Evolutionary conservation across 2,797 vertebrate species (phyloP).

Genomic region (Huso huso): DNA sequence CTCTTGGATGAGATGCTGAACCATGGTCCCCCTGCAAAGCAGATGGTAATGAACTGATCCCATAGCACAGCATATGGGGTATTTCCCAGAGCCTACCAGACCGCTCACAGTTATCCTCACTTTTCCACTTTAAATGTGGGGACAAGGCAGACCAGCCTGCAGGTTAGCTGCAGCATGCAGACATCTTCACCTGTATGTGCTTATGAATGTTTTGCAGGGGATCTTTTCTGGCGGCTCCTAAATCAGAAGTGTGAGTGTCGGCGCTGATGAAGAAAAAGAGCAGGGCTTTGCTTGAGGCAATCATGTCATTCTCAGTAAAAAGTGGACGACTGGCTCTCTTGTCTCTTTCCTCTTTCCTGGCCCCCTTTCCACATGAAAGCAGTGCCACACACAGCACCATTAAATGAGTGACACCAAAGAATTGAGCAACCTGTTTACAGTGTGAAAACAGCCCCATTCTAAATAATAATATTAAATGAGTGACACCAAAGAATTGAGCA

Average conservation of each 20-base stretch:
- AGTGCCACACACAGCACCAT: neutral
- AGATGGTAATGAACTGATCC: neutral
- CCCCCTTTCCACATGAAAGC: slow-evolving; percentile 16
- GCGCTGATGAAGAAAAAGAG: slow-evolving; percentile 11
- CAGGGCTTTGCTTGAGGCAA: slow-evolving; percentile 22
- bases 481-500: slow-evolving; percentile 36
- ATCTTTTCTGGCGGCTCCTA: neutral
- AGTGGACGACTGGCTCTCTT: slow-evolving; percentile 28
- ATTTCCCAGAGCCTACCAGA: neutral
- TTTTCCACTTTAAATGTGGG: neutral
- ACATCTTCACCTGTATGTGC: neutral
- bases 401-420: slow-evolving; percentile 31
- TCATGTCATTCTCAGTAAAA: slow-evolving; percentile 18
- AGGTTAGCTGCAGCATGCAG: neutral
- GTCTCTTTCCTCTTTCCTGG: neutral
- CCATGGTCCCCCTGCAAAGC: slow-evolving; percentile 1
- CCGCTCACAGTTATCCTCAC: neutral
- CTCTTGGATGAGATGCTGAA: neutral
- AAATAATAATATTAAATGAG: no score
- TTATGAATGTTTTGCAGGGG: no score
- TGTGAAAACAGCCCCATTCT: no score
- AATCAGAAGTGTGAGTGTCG: neutral
- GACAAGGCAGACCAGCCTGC: neutral
- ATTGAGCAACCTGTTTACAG: slow-evolving; percentile 36
- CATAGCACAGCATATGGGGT: neutral